Base-by-base conservation (phyloP, 1,140 invertebrate species). In the Drosophila pseudoobscura region DNA sequence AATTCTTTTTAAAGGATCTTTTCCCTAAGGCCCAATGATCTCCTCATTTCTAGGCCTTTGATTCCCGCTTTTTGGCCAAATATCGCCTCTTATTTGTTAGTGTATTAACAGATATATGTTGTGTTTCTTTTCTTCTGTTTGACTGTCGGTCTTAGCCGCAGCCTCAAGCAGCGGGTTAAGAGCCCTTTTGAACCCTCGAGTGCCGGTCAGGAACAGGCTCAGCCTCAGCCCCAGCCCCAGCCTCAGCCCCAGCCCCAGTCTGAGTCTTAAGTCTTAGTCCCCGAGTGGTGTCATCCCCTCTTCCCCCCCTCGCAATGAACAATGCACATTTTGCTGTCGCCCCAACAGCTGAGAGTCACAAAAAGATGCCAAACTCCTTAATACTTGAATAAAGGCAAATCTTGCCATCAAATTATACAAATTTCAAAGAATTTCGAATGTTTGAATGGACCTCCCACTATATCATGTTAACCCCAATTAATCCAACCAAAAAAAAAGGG, bases 141-240 rank as follows among this genome's bases (percentile, higher is more conserved):
- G 35, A 56, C 64, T 84, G 59, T 65, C 17, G 52, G 64, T 63
- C 73, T 68, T 73, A 46, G 65, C 59, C 80, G 64, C 80, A 74
- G 60, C 73, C 77, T 41, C 58, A 60, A 78, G 83, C 82, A 75
- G 61, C 65, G 83, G 83, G 78, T 78, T 78, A 87, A 87, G 75
- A 78, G 69, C 56, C 70, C 58, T 49, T 72, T 50, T 85, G 82
- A 87, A 87, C 82, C 56, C 51, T 75, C 44, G 39, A 71, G 73
- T 57, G 49, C 13, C 57, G 82, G 76, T 74, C 82, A 84, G 72
- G 56, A 45, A 22, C 29, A 35, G 46, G 47, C 56, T 20, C 43
- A 43, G 20, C 3, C 43, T 24, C 9, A 0, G 17, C 17, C 17
- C 17, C 9, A 31, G 17, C 13, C 50, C 17, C 9, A 0, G 17